These are phyloP conservation scores for Dipodomys merriami DNA, from an alignment of 2,113 vertebrate genomes.

Conservation along the genomic window DNA sequence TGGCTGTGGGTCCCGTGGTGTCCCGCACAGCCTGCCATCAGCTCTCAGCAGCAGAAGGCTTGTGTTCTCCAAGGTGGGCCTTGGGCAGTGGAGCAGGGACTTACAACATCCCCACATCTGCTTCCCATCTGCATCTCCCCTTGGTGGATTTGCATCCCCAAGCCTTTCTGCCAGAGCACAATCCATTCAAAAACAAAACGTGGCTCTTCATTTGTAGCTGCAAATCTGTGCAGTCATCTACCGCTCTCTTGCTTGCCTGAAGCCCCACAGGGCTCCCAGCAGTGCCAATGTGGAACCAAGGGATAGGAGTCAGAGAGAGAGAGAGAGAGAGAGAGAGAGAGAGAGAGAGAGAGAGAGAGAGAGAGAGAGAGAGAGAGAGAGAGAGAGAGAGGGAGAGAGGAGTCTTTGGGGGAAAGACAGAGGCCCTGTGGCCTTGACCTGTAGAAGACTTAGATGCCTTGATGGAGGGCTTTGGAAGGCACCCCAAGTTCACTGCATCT, in stretches of 20 bases:
- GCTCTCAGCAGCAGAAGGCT: slow-evolving; percentile 1
- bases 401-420: background rate
- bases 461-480: background rate
- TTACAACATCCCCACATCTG: slow-evolving; percentile 69
- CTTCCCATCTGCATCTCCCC: slow-evolving; percentile 66
- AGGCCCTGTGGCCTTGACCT: background rate
- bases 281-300: background rate
- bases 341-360: background rate
- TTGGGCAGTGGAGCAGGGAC: background rate
- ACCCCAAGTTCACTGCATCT: background rate
- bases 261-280: background rate
- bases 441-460: background rate
- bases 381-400: background rate
- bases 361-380: background rate
- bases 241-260: slow-evolving; percentile 26
- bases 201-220: slow-evolving; percentile 55
- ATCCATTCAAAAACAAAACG: slow-evolving; percentile 69
- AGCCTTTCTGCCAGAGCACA: slow-evolving; percentile 58
- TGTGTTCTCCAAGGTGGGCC: slow-evolving; percentile 59
- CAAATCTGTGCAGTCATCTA: slow-evolving; percentile 41
- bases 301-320: background rate
- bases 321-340: background rate
- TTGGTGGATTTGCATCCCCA: slow-evolving; percentile 46
- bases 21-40: background rate
- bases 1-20: background rate